Percentiles rank a stretch among this genome's conserved stretches.
Conservation (phyloP, 2,797 vertebrate genomes). For the Oryzias dopingdopingensis region DNA sequence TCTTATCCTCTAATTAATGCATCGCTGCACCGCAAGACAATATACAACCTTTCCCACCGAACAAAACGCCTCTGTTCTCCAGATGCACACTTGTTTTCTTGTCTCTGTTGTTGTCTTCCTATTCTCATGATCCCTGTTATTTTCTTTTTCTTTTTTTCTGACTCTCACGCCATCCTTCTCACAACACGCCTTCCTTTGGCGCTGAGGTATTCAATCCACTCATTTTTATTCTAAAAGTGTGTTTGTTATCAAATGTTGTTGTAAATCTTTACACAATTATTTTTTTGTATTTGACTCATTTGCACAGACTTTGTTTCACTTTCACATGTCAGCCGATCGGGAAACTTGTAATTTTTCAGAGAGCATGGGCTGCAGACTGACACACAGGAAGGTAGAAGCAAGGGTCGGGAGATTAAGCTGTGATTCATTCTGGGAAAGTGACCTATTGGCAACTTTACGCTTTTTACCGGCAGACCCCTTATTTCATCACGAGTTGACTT, state of each 20-base stretch:
- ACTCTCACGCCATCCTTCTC: conserved; percentile 39
- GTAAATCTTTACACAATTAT: conserved; percentile 3
- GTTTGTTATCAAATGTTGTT: background rate
- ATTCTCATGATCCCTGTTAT: conserved; percentile 46
- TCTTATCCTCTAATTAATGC: conserved; percentile 63
- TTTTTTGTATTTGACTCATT: background rate
- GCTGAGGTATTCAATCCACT: background rate
- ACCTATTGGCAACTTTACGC: conserved; percentile 1
- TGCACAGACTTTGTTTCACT: background rate
- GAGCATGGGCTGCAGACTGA: background rate
- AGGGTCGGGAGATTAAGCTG: conserved; percentile 28
- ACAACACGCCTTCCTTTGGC: background rate
- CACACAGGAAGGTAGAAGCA: conserved; percentile 20
- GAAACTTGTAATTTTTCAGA: conserved; percentile 6
- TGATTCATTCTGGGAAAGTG: conserved; percentile 41
- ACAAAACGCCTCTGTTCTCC: conserved; percentile 39
- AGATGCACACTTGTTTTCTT: conserved; percentile 37
- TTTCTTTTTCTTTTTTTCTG: conserved; percentile 28
- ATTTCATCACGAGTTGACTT: background rate
- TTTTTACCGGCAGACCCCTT: conserved; percentile 5
- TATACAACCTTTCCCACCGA: conserved; percentile 53
- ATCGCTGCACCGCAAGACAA: conserved; percentile 38
- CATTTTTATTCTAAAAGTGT: background rate
- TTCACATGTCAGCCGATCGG: conserved; percentile 6
- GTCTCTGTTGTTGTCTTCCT: conserved; percentile 36